phyloP scores from a whole-genome alignment of 2,113 vertebrate species.

The Perca schrenkii region DNA sequence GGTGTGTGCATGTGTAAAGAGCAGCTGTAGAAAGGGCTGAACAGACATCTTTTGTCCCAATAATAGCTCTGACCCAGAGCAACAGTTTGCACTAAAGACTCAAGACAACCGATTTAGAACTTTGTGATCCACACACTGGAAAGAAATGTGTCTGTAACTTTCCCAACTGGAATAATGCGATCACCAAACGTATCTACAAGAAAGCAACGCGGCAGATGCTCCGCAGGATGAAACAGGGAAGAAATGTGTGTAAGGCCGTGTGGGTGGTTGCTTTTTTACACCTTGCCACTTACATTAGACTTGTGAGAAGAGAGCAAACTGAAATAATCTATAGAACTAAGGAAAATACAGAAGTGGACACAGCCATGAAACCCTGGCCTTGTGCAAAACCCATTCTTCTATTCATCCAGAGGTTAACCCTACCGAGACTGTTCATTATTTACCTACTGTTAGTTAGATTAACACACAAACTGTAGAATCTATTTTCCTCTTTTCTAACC shows the following conservation, averaged over 20 bases:
- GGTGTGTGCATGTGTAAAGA: conserved; percentile 65
- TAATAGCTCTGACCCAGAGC: conserved; percentile 71
- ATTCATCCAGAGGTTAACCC: conserved; percentile 53
- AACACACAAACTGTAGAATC: conserved; percentile 8
- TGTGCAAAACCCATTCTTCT: conserved; percentile 58
- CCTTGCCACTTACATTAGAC: conserved; percentile 37
- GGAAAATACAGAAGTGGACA: background rate
- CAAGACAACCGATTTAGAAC: conserved; percentile 45
- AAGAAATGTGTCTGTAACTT: conserved; percentile 41
- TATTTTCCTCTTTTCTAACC: background rate
- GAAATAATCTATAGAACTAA: conserved; percentile 7
- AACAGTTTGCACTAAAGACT: conserved; percentile 64
- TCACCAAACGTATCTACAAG: conserved; percentile 25
- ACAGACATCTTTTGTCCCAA: conserved; percentile 82
- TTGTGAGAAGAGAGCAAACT: conserved; percentile 21
- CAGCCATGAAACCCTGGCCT: conserved; percentile 49
- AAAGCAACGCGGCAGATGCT: conserved; percentile 24
- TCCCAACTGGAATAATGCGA: conserved; percentile 37
- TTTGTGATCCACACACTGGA: conserved; percentile 42
- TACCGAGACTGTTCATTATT: conserved; percentile 64
- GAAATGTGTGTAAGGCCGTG: conserved; percentile 14
- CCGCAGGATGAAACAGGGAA: conserved; percentile 23
- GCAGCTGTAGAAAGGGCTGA: conserved; percentile 83
- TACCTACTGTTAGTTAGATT: conserved; percentile 31
- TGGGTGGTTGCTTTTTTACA: conserved; percentile 51